Base-by-base conservation (phyloP, 2,888 invertebrate genomes). In the Drosophila demipolita region DNA sequence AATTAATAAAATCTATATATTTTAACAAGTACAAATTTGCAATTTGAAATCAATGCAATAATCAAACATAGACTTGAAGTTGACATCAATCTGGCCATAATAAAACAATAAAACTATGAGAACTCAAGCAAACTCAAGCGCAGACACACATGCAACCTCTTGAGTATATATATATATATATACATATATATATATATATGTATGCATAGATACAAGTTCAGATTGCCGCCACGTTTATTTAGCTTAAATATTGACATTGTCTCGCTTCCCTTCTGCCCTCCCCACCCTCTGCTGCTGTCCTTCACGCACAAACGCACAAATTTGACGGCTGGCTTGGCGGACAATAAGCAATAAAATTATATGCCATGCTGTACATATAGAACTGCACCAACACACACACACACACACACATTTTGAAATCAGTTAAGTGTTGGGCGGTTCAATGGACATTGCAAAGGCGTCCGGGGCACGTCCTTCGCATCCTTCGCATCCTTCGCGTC, bases 271-370 rank as follows among this genome's bases (percentile, higher is more conserved):
- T 9, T 8, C 3, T n/a, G 7, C 29, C 48, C 23, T 2, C 23
- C 23, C 23, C 23, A 1, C 58, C 54, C 42, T 54, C 9, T 2
- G 26, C 12, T n/a, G 33, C 15, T 40, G 57, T 69, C 66, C 60
- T 73, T 66, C 69, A 89, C 89, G 89, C 89, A 83, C 89, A 83
- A 84, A 81, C 88, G 83, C 88, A 89, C 85, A 73, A 83, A 89
- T 84, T 89, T 75, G 69, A 83, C 52, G 68, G 54, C 60, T 71
- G 79, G 71, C 71, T 78, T 82, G 86, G 89, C 70, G 75, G 66
- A 83, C 90, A 89, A 88, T 90, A 78, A 86, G 84, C 85, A 88
- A 84, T 84, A 84, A 84, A 84, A 82, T 85, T 76, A 82, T 86
- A 85, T 90, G 86, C 86, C 87, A 90, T 74, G 87, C 85, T 80